These are phyloP conservation scores for Drosophila incognita DNA, from an alignment of 2,888 invertebrate genomes.

Conservation along the genomic window DNA sequence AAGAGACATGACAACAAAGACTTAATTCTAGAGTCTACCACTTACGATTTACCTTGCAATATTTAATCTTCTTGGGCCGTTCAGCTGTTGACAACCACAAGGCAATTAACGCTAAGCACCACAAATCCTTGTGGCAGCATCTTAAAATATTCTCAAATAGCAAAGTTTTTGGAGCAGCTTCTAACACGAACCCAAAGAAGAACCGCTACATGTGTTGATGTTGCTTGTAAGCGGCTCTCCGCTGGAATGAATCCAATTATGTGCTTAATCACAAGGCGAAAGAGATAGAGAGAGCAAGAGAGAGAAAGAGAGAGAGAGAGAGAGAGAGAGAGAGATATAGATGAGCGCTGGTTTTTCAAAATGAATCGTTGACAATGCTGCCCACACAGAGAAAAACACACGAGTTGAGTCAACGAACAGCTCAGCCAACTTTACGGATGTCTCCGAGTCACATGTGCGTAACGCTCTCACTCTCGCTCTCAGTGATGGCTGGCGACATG, in stretches of 20 bases:
- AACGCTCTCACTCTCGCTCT: conserved; percentile 11
- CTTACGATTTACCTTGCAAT: conserved; percentile 14
- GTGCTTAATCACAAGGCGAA: conserved; percentile 78
- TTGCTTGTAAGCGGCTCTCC: conserved; percentile 57
- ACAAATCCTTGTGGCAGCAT: conserved; percentile 73
- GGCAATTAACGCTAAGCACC: conserved; percentile 77
- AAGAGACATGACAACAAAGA: neutral
- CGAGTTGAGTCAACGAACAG: conserved; percentile 31
- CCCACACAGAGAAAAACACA: conserved; percentile 22
- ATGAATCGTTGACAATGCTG: conserved; percentile 60
- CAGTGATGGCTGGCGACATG: conserved; percentile 14
- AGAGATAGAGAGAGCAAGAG: neutral
- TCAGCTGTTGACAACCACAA: conserved; percentile 66
- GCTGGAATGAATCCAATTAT: conserved; percentile 81
- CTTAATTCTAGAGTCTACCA: neutral
- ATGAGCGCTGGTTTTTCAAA: conserved; percentile 16
- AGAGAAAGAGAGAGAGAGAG: neutral
- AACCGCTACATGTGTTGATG: conserved; percentile 59
- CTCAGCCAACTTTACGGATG: conserved; percentile 46
- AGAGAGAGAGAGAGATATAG: conserved; percentile 9
- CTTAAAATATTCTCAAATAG: conserved; percentile 62
- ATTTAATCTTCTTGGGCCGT: conserved; percentile 28
- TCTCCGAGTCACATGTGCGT: conserved; percentile 55
- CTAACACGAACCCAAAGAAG: conserved; percentile 19
- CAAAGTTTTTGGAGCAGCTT: conserved; percentile 56